Evolutionary conservation across 1,140 invertebrate species (phyloP).

Genomic region (Camponotus pennsylvanicus): DNA sequence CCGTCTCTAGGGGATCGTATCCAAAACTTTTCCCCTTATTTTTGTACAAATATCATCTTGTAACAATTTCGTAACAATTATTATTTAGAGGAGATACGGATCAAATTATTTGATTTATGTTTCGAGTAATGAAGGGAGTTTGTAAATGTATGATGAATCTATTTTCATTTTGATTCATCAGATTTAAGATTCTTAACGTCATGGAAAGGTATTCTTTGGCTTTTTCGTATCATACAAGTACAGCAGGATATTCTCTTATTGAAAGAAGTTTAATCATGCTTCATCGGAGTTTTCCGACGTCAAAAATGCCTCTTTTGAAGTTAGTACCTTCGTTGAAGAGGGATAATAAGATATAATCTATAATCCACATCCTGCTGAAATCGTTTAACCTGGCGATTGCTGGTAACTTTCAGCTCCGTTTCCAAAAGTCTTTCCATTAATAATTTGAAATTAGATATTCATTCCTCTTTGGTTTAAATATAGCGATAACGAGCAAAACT

Average conservation of each 20-base stretch:
- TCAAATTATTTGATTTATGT: not conserved
- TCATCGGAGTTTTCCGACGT: constrained; percentile 49
- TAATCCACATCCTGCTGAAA: not conserved
- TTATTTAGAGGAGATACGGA: not conserved
- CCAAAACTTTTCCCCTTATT: not conserved
- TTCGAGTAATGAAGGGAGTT: not conserved
- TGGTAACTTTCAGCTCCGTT: constrained; percentile 24
- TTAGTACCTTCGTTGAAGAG: constrained; percentile 44
- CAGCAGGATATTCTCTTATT: constrained; percentile 45
- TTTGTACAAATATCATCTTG: not conserved
- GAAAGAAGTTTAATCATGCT: constrained; percentile 42
- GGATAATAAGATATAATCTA: constrained; percentile 51
- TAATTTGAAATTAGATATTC: constrained; percentile 4
- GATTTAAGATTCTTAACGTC: constrained; percentile 14
- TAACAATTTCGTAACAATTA: not conserved
- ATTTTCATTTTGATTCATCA: not conserved
- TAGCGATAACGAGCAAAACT: not conserved
- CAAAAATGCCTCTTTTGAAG: constrained; percentile 62
- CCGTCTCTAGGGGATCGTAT: too few relatives aligned
- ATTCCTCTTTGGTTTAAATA: constrained; percentile 13
- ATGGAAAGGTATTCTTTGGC: constrained; percentile 11
- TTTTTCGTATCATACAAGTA: constrained; percentile 26
- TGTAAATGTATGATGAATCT: not conserved
- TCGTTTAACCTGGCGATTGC: constrained; percentile 38
- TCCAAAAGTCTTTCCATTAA: constrained; percentile 16